phyloP scores from a whole-genome alignment of 1,140 invertebrate species.

The Chionoecetes opilio region DNA sequence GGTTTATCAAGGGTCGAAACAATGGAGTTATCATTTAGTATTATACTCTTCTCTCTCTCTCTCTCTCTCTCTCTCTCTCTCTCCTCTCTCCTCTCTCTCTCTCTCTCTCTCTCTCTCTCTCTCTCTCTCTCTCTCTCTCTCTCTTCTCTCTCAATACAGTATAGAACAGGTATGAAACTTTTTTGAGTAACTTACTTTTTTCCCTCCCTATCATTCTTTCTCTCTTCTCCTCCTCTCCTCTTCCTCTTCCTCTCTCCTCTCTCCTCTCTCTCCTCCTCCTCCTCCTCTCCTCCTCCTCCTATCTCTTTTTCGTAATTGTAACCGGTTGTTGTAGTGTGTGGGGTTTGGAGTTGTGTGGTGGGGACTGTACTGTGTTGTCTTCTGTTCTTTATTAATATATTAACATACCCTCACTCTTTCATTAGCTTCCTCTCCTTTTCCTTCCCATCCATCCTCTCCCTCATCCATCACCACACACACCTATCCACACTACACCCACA shows the following conservation, averaged over 20 bases:
- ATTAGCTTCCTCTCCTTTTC: no score
- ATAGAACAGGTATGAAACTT: background rate
- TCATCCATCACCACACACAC: no score
- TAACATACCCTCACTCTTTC: no score
- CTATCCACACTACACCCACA: no score
- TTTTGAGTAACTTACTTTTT: background rate
- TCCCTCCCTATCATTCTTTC: background rate
- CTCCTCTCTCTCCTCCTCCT: no score
- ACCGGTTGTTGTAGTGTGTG: no score
- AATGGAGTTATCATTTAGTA: background rate
- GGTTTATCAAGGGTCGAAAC: background rate
- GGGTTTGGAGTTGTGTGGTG: no score
- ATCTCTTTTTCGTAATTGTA: no score
- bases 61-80: slow-evolving; percentile 13
- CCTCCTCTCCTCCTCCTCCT: no score
- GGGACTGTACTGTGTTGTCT: no score
- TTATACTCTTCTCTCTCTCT: background rate
- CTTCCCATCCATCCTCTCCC: no score
- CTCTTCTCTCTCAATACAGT: background rate
- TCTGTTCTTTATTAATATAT: no score
- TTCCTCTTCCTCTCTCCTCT: background rate
- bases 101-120: slow-evolving; percentile 27
- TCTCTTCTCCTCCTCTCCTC: background rate
- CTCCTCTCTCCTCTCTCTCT: background rate
- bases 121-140: background rate